These are phyloP conservation scores for Drosophila cognata DNA, from an alignment of 2,888 invertebrate species.

Conservation along the genomic window DNA sequence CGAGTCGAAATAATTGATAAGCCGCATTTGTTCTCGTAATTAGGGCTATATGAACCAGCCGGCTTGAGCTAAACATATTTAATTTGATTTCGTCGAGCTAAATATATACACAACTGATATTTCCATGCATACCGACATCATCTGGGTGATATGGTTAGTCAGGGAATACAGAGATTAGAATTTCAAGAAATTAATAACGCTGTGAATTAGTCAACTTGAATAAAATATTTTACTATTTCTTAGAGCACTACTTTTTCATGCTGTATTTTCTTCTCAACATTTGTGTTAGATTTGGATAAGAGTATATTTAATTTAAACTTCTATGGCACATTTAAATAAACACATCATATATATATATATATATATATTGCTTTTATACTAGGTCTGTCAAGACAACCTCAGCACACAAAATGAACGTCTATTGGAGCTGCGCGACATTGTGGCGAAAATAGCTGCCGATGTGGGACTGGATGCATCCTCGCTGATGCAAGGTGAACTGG, in stretches of 20 bases:
- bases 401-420: conserved; percentile 89
- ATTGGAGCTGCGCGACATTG: conserved; percentile 90
- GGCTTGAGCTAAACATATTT: conserved; percentile 32
- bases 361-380: background rate
- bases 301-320: background rate
- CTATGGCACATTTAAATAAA: background rate
- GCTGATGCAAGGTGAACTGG: conserved; percentile 91
- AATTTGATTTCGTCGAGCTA: conserved; percentile 31
- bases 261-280: background rate
- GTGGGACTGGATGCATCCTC: conserved; percentile 90
- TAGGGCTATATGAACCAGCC: conserved; percentile 25
- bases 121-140: conserved; percentile 35
- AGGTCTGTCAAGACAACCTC: conserved; percentile 92
- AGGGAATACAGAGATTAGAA: background rate
- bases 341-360: background rate
- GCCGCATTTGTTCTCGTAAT: conserved; percentile 17
- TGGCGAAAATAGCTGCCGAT: conserved; percentile 91
- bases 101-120: conserved; percentile 58
- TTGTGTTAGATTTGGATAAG: background rate
- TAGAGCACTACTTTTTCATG: no score
- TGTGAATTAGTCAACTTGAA: background rate
- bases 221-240: background rate
- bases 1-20: conserved; percentile 58
- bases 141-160: background rate
- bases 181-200: background rate